A percentile compares a stretch with the other conserved stretches of the same genome.
These are phyloP conservation scores for Drosophila robusta DNA, from an alignment of 2,888 invertebrate genomes.

Conservation along the genomic window DNA sequence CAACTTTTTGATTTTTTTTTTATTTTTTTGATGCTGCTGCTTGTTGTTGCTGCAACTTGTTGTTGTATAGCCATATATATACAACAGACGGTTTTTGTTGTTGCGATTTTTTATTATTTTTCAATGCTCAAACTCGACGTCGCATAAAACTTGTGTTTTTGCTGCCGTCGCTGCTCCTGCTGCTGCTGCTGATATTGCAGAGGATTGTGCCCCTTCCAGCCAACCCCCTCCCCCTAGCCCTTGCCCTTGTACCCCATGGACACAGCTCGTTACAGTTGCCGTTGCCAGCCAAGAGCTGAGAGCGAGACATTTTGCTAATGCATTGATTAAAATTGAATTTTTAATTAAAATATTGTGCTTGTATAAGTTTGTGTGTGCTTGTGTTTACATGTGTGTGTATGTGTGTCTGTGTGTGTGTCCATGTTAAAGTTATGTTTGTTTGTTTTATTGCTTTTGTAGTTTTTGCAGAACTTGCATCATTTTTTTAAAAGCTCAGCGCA, in stretches of 20 bases:
- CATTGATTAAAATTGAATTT: constrained; percentile 85
- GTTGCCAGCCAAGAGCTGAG: constrained; percentile 54
- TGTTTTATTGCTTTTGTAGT: constrained; percentile 25
- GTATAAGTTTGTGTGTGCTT: constrained; percentile 22
- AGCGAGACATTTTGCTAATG: constrained; percentile 83
- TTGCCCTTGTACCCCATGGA: constrained; percentile 16
- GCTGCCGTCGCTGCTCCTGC: constrained; percentile 28
- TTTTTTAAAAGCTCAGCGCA: constrained; percentile 9
- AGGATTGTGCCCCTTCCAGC: constrained; percentile 27
- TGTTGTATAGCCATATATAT: constrained; percentile 34
- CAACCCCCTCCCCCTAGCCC: background rate
- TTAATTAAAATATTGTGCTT: constrained; percentile 83
- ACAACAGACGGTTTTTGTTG: constrained; percentile 57
- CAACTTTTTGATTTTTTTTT: constrained; percentile 46
- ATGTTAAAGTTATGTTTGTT: constrained; percentile 38
- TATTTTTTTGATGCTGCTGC: constrained; percentile 30
- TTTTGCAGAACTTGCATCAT: constrained; percentile 1
- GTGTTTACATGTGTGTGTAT: constrained; percentile 11
- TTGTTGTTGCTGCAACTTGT: constrained; percentile 27
- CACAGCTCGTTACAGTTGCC: constrained; percentile 55
- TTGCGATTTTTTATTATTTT: constrained; percentile 76
- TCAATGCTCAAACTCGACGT: constrained; percentile 77
- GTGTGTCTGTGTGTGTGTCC: constrained; percentile 17
- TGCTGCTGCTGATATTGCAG: constrained; percentile 36
- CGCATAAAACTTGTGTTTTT: constrained; percentile 79